Base-by-base conservation (phyloP, 2,888 invertebrate species). In the Junonia oenone region DNA sequence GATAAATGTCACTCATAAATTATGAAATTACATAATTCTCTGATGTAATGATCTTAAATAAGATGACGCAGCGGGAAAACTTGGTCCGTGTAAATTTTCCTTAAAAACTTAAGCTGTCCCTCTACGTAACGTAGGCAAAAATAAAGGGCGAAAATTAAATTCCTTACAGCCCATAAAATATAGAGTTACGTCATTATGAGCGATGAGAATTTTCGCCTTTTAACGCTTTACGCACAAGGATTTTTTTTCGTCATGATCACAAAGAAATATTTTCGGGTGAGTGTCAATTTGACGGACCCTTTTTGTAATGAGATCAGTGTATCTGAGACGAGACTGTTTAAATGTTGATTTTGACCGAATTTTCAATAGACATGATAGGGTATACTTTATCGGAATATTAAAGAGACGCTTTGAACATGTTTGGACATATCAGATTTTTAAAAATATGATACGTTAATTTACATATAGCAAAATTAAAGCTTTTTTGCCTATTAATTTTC, bases 101-200 rank as follows among this genome's bases (percentile, higher is more conserved):
- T 49, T 43, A 40, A 57, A 61, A 55, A 55, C 52, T 43, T 38
- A 46, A 52, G 52, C 43, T 58, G 50, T 50, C 47, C 58, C 55
- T 27, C 46, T 51, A 57, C 43, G 55, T 50, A 58, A 50, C 55
- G 52, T 49, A 33, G 50, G 55, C 71, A 64, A 70, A 74, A 73
- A 65, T 73, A 83, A 82, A 81, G 76, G 78, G 69, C 72, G 75
- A 72, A 87, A 87, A 86, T 86, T 79, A 87, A 87, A 88, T 87
- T 85, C 85, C 78, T 68, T 65, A 67, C 71, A 68, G 71, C 73
- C 77, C 79, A 79, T 85, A 87, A 83, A 83, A 79, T 88, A 83
- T 88, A 78, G 81, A 78, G 80, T 88, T 86, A 86, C 89, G 79
- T 87, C 83, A 87, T 88, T 86, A 87, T 68, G 63, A 67, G 58